Conservation (phyloP, 2,888 invertebrate species). For the Andrena haemorrhoa region DNA sequence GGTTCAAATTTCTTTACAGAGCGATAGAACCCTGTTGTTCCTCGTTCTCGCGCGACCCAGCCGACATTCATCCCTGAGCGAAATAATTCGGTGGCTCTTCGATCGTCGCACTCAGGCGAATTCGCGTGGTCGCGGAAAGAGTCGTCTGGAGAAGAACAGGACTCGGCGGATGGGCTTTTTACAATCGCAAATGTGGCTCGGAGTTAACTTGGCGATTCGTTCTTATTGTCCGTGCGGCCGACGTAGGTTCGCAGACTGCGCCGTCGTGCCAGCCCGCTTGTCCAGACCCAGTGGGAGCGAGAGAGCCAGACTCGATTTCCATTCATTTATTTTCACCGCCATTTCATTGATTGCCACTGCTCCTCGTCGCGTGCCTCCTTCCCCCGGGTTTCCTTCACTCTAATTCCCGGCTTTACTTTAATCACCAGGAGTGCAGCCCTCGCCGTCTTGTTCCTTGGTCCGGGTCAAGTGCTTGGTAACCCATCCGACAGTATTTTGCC, state of each 20-base stretch:
- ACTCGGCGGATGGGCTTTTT: constrained; percentile 71
- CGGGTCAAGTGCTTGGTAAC: constrained; percentile 79
- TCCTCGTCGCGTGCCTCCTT: constrained; percentile 50
- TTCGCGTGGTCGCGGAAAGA: constrained; percentile 52
- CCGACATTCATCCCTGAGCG: too few species aligned
- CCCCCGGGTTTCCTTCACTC: constrained; percentile 71
- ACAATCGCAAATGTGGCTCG: constrained; percentile 80
- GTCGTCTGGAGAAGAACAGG: constrained; percentile 59
- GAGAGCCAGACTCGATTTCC: constrained; percentile 82
- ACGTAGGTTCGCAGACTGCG: constrained; percentile 67
- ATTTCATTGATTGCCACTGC: constrained; percentile 83
- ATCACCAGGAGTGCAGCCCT: constrained; percentile 80
- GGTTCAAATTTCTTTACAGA: neutral
- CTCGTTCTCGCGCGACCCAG: neutral
- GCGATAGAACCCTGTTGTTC: neutral
- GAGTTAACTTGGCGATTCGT: constrained; percentile 78
- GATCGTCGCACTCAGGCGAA: constrained; percentile 41
- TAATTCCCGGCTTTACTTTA: constrained; percentile 81
- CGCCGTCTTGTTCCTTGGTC: constrained; percentile 55
- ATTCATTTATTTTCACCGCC: constrained; percentile 84
- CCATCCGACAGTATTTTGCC: constrained; percentile 64
- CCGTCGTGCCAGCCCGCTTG: constrained; percentile 41
- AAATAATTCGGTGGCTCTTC: constrained; percentile 23
- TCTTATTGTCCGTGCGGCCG: constrained; percentile 74
- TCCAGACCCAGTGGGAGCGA: constrained; percentile 54